Evolutionary conservation across 2,888 invertebrate species (phyloP).

Genomic region (Erebia palarica): DNA sequence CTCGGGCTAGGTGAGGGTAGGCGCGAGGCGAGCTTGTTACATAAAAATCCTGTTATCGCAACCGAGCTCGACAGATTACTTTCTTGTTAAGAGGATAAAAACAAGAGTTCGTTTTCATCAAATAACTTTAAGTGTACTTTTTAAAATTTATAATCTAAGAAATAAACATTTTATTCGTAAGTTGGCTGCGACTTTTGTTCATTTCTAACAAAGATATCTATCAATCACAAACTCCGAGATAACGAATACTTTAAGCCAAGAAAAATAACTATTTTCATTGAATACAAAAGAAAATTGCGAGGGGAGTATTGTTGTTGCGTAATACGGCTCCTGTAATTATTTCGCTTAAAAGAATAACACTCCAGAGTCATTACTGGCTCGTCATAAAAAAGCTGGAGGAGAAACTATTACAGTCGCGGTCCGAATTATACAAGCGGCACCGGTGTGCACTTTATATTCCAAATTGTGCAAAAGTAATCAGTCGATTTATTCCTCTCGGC

Average conservation of each 20-base stretch:
- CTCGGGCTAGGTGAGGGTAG: constrained; percentile 79
- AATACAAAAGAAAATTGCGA: constrained; percentile 36
- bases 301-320: constrained; percentile 34
- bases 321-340: constrained; percentile 39
- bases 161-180: constrained; percentile 19
- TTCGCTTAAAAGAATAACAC: constrained; percentile 43
- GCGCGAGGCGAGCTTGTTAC: constrained; percentile 79
- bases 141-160: constrained; percentile 9
- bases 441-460: constrained; percentile 53
- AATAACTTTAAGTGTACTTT: constrained; percentile 67
- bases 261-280: constrained; percentile 33
- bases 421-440: constrained; percentile 45
- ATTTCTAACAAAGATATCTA: constrained; percentile 23
- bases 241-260: constrained; percentile 26
- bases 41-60: constrained; percentile 81
- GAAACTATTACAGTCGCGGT: constrained; percentile 44
- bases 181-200: constrained; percentile 28
- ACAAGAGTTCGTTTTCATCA: constrained; percentile 76
- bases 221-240: constrained; percentile 24
- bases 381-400: constrained; percentile 42
- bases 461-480: constrained; percentile 66
- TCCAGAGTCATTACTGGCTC: constrained; percentile 43
- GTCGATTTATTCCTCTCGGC: constrained; percentile 64
- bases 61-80: constrained; percentile 80
- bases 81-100: constrained; percentile 81